Evolutionary conservation across 2,113 vertebrate species (phyloP).

Genomic region (Pungitius pungitius): DNA sequence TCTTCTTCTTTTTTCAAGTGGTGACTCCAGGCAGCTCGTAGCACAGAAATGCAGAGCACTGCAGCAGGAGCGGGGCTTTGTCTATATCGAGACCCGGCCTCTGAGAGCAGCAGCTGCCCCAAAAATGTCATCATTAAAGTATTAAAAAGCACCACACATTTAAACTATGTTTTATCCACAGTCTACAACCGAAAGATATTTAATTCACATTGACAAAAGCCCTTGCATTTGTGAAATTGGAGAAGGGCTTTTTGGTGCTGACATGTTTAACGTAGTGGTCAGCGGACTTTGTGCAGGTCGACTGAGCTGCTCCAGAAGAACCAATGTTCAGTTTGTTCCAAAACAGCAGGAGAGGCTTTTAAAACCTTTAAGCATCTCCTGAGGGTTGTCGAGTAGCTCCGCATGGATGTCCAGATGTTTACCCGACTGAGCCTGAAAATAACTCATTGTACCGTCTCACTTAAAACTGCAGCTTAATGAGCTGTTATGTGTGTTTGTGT

Average conservation of each 20-base stretch:
- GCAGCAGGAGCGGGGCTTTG: conserved; percentile 4
- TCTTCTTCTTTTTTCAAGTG: neutral
- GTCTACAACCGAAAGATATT: neutral
- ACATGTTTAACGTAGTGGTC: neutral
- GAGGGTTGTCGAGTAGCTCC: neutral
- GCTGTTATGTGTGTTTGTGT: conserved; percentile 29
- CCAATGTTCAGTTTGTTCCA: neutral
- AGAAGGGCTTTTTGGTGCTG: neutral
- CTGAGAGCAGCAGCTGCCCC: conserved; percentile 67
- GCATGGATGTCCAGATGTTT: neutral
- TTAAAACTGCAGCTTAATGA: neutral
- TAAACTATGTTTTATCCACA: neutral
- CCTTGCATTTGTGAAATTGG: neutral
- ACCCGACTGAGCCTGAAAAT: neutral
- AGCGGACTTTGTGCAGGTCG: neutral
- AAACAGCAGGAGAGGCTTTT: neutral
- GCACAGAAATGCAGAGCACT: conserved; percentile 44
- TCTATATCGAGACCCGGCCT: conserved; percentile 74
- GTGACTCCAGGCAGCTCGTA: conserved; percentile 40
- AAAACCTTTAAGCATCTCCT: neutral
- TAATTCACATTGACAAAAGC: neutral
- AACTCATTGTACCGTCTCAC: neutral
- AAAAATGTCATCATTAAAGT: no score
- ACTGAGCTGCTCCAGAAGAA: neutral
- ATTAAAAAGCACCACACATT: no score